Evolutionary conservation across 1,140 invertebrate genomes (phyloP).

Genomic region (Berghia stephanieae): DNA sequence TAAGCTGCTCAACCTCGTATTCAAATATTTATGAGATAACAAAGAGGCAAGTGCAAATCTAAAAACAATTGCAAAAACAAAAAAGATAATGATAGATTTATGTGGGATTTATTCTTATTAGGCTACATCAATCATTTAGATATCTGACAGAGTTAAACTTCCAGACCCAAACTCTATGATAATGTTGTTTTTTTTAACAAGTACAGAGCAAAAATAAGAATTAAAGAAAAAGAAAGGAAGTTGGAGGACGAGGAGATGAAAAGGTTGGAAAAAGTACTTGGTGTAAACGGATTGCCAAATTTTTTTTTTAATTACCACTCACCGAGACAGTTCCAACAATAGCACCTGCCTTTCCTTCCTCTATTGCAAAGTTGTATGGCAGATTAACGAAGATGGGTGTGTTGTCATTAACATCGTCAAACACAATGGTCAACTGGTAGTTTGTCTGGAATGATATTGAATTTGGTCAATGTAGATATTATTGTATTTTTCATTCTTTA

Average conservation of each 20-base stretch:
- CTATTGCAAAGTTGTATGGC: slow-evolving; percentile 37
- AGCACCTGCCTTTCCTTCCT: slow-evolving; percentile 35
- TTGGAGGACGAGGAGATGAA: too few relatives aligned
- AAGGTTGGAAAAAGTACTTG: too few relatives aligned
- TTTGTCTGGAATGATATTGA: slow-evolving; percentile 1
- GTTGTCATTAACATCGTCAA: slow-evolving; percentile 50
- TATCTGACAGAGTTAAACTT: not conserved
- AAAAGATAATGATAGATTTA: not conserved
- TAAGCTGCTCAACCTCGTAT: too few relatives aligned
- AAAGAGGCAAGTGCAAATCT: too few relatives aligned
- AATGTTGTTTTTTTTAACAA: not conserved
- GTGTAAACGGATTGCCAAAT: too few relatives aligned
- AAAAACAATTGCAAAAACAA: too few relatives aligned
- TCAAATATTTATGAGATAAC: too few relatives aligned
- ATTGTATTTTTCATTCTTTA: too few relatives aligned
- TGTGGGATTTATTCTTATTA: not conserved
- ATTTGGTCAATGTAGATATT: too few relatives aligned
- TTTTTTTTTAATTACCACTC: too few relatives aligned
- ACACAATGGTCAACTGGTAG: not conserved
- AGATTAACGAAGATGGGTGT: slow-evolving; percentile 42
- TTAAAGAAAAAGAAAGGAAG: too few relatives aligned
- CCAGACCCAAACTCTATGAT: not conserved
- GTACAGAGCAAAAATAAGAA: not conserved
- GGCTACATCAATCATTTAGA: not conserved
- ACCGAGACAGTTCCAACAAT: slow-evolving; percentile 47